Conservation (phyloP, 2,113 vertebrate species). For the Gallinago undulata region DNA sequence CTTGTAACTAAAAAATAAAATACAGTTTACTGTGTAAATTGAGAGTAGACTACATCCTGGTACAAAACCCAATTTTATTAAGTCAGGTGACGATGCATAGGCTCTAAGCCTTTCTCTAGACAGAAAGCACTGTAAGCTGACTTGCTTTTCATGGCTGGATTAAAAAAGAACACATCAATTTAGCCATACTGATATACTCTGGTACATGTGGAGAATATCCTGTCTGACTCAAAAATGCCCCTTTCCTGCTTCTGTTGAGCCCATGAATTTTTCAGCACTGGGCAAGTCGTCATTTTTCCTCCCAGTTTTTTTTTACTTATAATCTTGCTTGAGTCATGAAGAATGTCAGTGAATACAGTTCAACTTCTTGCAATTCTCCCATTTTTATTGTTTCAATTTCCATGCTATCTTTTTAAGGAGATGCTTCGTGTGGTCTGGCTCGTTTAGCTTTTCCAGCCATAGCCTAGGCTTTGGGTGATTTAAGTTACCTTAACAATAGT, state of each 20-base stretch:
- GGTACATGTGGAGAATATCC: not conserved
- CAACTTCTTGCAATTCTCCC: not conserved
- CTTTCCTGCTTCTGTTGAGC: not conserved
- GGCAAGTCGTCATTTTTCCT: not conserved
- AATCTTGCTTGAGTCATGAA: not conserved
- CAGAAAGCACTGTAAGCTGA: not conserved
- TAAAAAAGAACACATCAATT: not conserved
- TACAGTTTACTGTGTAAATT: not conserved
- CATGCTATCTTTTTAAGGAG: not conserved
- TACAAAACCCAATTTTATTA: not conserved
- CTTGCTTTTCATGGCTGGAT: not conserved
- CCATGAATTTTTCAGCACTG: not conserved
- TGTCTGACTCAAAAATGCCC: not conserved
- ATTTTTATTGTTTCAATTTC: not conserved
- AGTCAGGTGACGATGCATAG: not conserved
- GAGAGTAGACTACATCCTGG: not conserved
- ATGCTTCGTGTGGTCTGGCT: not conserved
- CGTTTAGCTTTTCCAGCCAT: not conserved
- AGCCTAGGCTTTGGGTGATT: not conserved
- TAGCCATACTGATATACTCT: not conserved
- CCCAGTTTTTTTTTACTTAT: not conserved
- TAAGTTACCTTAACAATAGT: not conserved
- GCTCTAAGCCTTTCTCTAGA: not conserved
- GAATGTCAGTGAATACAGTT: not conserved
- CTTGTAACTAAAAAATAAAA: not conserved